Base-by-base conservation (phyloP, 2,888 invertebrate species). In the Coenonympha arcania region DNA sequence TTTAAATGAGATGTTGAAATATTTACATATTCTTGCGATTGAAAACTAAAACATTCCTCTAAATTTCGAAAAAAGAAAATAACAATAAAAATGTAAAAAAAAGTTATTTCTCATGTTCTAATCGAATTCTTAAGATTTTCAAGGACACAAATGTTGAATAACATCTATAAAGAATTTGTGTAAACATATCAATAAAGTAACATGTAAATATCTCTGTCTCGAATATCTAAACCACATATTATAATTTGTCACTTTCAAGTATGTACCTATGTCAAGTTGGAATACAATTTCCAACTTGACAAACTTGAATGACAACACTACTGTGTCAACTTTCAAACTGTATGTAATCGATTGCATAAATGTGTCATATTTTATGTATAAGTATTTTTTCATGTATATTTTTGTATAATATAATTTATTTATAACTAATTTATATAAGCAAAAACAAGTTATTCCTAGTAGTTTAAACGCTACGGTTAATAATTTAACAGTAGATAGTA, bases 151-250 rank as follows among this genome's bases (percentile, higher is more conserved):
- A 33, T 9, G 31, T 16, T 5, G 15, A 31, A 31, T 8, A 4
- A 16, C 6, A 15, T n/a, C n/a, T n/a, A 16, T 26, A 26, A 26
- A 2, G 3, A 26, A 1, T 28, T n/a, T 28, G 16, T 24, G 8
- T 15, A 24, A 22, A 22, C 4, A 24, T n/a, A 24, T 26, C 9
- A 24, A 15, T 11, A 28, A 8, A 41, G 28, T 18, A 30, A 41
- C 18, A 9, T 28, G 19, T 19, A 41, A 41, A 41, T 41, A 41
- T 41, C 19, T 41, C 30, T 41, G 26, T 19, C 28, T 28, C 19
- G 18, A 18, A 28, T 5, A 15, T 39, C 37, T 15, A 22, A 37
- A 18, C 18, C 11, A 28, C n/a, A n/a, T n/a, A n/a, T n/a, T n/a
- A n/a, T 28, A 28, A 18, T 3, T 26, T 39, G 8, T 19, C 6